Base-by-base conservation (phyloP, 2,113 vertebrate species). In the Tinamus guttatus region DNA sequence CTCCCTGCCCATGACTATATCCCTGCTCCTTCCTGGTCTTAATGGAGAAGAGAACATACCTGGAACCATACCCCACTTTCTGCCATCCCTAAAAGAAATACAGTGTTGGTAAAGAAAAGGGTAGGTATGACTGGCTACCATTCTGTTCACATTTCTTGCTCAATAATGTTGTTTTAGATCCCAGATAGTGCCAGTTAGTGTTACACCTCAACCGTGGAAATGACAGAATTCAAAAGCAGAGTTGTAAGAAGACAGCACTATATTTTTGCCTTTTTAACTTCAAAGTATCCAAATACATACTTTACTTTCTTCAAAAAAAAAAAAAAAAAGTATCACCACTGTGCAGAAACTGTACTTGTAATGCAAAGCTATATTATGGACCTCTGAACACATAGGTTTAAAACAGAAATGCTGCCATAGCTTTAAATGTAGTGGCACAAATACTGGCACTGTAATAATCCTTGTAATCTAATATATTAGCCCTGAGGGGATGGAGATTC, bases 391-490 rank as follows among this genome's bases (percentile, higher is more conserved):
- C 64, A 77, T 81, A 84, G 32, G 70, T 96, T 97, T 96, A 83
- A 94, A 96, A 97, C 94, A 77, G 86, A 96, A 97, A 96, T 63
- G 68, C 79, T 96, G 92, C 86, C 85, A 87, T 77, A 85, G 89
- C 96, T 77, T 97, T 96, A 96, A 96, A 81, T 81, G 81, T 76
- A 95, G 85, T 84, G 74, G 90, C 92, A 96, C 90, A 94, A 97
- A 96, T 96, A 95, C 64, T 74, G 81, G 89, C 63, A 76, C 85
- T 77, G 54, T 58, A 95, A 81, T 90, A 96, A 94, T 93, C 95
- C 47, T 87, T 96, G 92, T 87, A 90, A 97, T 94, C 73, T 91
- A 96, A 95, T 96, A 65, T 90, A 96, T 96, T 96, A 96, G 62
- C 59, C 91, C 85, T 95, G 36, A 36, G 83, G 91, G 83, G 71